These are phyloP conservation scores for Plecotus auritus DNA, from an alignment of 2,113 vertebrate species.

Conservation along the genomic window DNA sequence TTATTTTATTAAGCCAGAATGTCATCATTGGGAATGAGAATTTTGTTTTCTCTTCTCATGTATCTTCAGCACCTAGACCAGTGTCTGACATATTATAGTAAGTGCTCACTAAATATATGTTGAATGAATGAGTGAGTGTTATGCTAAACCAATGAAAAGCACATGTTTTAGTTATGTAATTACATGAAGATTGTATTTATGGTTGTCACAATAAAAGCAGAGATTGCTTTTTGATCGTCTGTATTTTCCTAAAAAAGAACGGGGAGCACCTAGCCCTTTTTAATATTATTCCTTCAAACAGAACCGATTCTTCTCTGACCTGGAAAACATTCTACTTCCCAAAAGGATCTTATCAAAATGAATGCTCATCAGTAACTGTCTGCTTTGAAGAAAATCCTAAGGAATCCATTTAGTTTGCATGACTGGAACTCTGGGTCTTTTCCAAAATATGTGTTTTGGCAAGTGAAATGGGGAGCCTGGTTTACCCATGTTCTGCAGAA, in stretches of 20 bases:
- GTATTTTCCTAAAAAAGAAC: background rate
- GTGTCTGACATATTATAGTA: background rate
- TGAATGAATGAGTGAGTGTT: background rate
- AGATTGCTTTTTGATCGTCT: background rate
- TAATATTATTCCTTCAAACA: background rate
- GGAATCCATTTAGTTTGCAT: background rate
- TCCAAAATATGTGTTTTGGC: background rate
- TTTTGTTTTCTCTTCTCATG: background rate
- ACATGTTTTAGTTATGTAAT: background rate
- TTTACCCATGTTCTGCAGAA: background rate
- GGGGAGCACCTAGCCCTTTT: background rate
- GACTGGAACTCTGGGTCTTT: background rate
- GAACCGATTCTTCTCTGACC: background rate
- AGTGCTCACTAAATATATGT: background rate
- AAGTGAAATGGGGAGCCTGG: background rate
- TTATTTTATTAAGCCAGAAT: background rate
- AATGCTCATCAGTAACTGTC: background rate
- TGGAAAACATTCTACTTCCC: constrained; percentile 12
- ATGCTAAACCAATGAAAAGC: background rate
- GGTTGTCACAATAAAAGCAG: background rate
- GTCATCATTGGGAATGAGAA: background rate
- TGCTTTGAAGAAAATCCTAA: background rate
- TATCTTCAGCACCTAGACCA: background rate
- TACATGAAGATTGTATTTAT: background rate
- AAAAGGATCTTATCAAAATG: background rate